These are phyloP conservation scores for Pipistrellus nathusii DNA, from an alignment of 2,797 vertebrate genomes.

Conservation along the genomic window DNA sequence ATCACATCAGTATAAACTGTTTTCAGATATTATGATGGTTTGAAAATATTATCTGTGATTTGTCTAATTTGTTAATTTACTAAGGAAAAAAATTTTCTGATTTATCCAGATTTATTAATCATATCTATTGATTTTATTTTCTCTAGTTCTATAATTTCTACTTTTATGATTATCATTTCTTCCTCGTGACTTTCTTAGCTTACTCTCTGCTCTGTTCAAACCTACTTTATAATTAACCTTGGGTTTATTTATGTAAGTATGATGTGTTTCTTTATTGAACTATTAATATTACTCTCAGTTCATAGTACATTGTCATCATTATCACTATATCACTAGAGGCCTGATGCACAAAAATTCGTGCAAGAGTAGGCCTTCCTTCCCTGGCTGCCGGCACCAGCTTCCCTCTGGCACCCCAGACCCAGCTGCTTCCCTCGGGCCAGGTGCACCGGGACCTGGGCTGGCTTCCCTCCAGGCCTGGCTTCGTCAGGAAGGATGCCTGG, in stretches of 20 bases:
- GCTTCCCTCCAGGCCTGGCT: too few species aligned
- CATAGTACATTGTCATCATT: not conserved
- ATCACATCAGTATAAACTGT: not conserved
- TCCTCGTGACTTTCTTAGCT: not conserved
- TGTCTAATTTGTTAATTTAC: not conserved
- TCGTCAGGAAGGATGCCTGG: too few species aligned
- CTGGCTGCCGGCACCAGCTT: too few species aligned
- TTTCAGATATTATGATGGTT: not conserved
- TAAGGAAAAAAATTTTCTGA: not conserved
- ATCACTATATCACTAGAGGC: not conserved
- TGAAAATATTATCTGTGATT: not conserved
- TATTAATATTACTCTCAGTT: not conserved
- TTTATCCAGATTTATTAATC: not conserved
- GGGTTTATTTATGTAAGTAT: not conserved
- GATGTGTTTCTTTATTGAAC: not conserved
- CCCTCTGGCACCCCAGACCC: too few species aligned
- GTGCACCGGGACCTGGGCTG: too few species aligned
- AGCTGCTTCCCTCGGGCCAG: too few species aligned
- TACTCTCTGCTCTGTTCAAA: not conserved
- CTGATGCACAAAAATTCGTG: too few species aligned
- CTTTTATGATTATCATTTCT: not conserved
- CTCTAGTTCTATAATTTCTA: not conserved
- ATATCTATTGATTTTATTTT: not conserved
- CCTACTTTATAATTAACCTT: not conserved
- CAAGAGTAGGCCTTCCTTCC: too few species aligned